Conservation (phyloP, 2,113 vertebrate species). For the Platichthys flesus region DNA sequence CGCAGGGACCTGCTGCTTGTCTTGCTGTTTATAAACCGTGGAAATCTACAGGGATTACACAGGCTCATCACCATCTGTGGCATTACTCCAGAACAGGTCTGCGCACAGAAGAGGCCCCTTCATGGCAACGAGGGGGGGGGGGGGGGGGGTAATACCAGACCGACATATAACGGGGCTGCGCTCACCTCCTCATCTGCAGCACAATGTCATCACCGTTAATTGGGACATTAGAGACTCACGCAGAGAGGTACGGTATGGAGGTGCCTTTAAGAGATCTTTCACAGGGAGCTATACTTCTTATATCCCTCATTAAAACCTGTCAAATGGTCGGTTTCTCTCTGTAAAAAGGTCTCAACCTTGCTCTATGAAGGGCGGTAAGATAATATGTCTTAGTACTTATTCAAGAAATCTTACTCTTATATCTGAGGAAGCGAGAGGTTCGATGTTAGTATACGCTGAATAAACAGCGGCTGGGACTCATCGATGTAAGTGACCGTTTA, state of each 20-base stretch:
- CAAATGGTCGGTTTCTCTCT: background rate
- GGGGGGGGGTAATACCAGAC: slow-evolving; percentile 40
- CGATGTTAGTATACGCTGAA: too few species aligned
- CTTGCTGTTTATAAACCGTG: slow-evolving; percentile 80
- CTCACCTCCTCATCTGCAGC: slow-evolving; percentile 70
- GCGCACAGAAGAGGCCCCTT: slow-evolving; percentile 58
- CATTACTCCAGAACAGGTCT: slow-evolving; percentile 77
- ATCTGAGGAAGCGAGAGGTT: too few species aligned
- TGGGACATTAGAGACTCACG: slow-evolving; percentile 46
- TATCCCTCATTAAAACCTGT: background rate
- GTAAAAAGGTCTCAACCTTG: background rate
- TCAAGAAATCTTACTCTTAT: too few species aligned
- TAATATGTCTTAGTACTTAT: too few species aligned
- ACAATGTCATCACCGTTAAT: slow-evolving; percentile 66
- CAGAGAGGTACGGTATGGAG: background rate
- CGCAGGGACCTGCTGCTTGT: slow-evolving; percentile 77
- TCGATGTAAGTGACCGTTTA: too few species aligned
- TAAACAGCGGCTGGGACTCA: too few species aligned
- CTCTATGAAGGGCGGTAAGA: too few species aligned
- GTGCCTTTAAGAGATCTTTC: background rate
- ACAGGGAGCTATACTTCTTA: background rate
- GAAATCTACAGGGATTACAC: slow-evolving; percentile 79
- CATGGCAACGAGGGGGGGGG: slow-evolving; percentile 48
- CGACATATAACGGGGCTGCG: slow-evolving; percentile 63
- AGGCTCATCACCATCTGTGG: slow-evolving; percentile 83